Base-by-base conservation (phyloP, 1,140 invertebrate species). In the Leptinotarsa lineolata region DNA sequence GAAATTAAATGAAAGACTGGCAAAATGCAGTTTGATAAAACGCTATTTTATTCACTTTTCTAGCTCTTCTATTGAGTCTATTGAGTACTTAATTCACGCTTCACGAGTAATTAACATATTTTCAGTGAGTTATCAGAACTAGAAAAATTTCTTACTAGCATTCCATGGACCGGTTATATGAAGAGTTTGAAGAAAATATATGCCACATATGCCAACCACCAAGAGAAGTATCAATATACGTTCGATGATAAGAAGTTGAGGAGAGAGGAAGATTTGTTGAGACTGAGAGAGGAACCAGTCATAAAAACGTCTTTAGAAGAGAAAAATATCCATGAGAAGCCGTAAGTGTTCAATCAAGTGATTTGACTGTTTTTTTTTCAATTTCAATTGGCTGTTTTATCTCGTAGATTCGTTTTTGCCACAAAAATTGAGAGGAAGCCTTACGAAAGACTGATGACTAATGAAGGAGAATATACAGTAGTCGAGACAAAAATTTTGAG, bases 81-180 rank as follows among this genome's bases (percentile, higher is more conserved):
- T 39, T 11, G 11, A 39, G 30, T 39, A 39, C 30, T 8, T 39
- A 39, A 39, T 39, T 39, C 1, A 39, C 30, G 1, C 11, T 11
- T 39, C 58, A n/a, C 15, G 15, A n/a, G 11, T 6, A n/a, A 0
- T 59, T 8, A 18, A 73, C 54, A 11, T 24, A 58, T 21, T 74
- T 77, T 73, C 66, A 79, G 78, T 16, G 74, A 78, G 60, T 24
- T 79, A 24, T 73, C 73, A 21, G 73, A 76, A 48, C 73, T 79
- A 16, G 78, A 79, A 68, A 73, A 76, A 68, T 39, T 79, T n/a
- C 59, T 79, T 21, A 48, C 68, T 48, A 16, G 45, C 16, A 68
- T 78, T 22, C 48, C 68, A 12, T 77, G 76, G 71, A 75, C 45
- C 45, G 70, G 72, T 13, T 79, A 78, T 58, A 79, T 78, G 72